Percentiles rank a stretch among this genome's conserved stretches.
phyloP scores from a whole-genome alignment of 2,888 invertebrate genomes.

The Molorchus minor region DNA sequence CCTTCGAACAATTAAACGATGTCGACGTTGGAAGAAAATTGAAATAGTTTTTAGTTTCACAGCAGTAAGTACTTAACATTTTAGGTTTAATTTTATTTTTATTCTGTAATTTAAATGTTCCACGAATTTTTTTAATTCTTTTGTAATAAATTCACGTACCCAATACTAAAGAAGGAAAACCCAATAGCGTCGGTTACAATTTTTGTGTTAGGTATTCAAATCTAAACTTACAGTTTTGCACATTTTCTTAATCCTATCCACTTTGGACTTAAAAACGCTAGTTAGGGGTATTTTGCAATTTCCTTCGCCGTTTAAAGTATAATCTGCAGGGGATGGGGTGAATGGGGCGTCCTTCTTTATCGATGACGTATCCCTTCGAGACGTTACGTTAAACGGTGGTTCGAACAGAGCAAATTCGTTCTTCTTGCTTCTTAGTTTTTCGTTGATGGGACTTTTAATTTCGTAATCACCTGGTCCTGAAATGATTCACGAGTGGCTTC shows the following conservation, averaged over 20 bases:
- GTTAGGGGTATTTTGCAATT: slow-evolving; percentile 30
- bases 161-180: too few species aligned
- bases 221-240: slow-evolving; percentile 31
- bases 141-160: too few species aligned
- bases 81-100: too few species aligned
- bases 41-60: neutral
- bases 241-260: slow-evolving; percentile 34
- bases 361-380: slow-evolving; percentile 40
- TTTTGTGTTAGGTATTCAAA: slow-evolving; percentile 3
- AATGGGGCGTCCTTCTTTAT: slow-evolving; percentile 36
- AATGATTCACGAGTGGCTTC: neutral
- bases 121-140: too few species aligned
- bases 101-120: too few species aligned
- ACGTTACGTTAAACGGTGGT: slow-evolving; percentile 48
- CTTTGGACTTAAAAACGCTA: slow-evolving; percentile 44
- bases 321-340: slow-evolving; percentile 48
- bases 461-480: slow-evolving; percentile 46
- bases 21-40: too few species aligned
- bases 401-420: slow-evolving; percentile 34
- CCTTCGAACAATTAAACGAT: too few species aligned
- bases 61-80: slow-evolving; percentile 3
- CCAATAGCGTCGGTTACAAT: neutral
- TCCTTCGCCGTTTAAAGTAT: slow-evolving; percentile 31
- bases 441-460: slow-evolving; percentile 40
- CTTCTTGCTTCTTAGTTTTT: slow-evolving; percentile 38